A percentile compares a stretch with the other conserved stretches of the same genome.
Conservation (phyloP, 1,140 invertebrate genomes). For the Drosophila virilis region DNA sequence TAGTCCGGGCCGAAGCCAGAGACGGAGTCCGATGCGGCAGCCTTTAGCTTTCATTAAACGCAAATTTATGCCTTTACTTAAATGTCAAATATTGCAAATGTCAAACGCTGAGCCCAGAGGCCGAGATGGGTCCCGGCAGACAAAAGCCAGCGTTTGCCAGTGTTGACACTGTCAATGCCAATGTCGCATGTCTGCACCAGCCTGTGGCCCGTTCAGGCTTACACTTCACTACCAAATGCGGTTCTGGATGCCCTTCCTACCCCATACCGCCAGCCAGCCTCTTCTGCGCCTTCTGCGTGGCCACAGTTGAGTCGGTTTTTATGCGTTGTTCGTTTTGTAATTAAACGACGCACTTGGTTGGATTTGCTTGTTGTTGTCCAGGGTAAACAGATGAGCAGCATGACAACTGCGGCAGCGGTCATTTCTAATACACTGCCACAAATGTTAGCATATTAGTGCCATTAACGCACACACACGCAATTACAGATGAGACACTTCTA, state of each 20-base stretch:
- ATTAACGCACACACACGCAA: neutral
- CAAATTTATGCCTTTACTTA: constrained; percentile 81
- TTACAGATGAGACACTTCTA: neutral
- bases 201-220: constrained; percentile 16
- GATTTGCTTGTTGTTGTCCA: constrained; percentile 52
- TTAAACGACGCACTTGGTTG: constrained; percentile 80
- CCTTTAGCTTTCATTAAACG: constrained; percentile 78
- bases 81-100: constrained; percentile 83
- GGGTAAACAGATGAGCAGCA: constrained; percentile 19
- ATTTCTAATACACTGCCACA: constrained; percentile 37
- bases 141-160: constrained; percentile 20
- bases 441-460: constrained; percentile 7
- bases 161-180: constrained; percentile 21
- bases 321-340: constrained; percentile 83
- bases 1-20: neutral
- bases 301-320: constrained; percentile 63
- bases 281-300: constrained; percentile 3
- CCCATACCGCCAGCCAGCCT: constrained; percentile 4
- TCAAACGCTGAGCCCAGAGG: constrained; percentile 54
- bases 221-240: constrained; percentile 8
- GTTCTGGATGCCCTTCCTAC: constrained; percentile 16
- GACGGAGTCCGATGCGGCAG: constrained; percentile 6
- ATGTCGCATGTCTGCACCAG: constrained; percentile 25
- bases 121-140: constrained; percentile 42
- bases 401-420: constrained; percentile 8